Base-by-base conservation (phyloP, 2,797 vertebrate species). In the Poecilia gillii region DNA sequence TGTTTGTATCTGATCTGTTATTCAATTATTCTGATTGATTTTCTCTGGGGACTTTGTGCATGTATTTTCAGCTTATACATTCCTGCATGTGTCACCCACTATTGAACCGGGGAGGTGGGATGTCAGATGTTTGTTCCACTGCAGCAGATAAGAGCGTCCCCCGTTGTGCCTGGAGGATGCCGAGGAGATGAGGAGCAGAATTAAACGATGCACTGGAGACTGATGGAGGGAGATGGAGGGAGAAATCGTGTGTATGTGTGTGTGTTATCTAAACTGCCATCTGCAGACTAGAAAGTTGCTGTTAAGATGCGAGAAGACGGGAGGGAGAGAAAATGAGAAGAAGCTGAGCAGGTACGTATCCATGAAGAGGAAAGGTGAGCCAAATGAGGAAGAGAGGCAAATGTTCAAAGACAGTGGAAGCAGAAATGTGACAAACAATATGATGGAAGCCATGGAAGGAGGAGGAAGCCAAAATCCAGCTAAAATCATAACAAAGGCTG, bases 91-190 rank as follows among this genome's bases (percentile, higher is more conserved):
- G 39, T 73, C 28, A 45, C 74, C 76, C 0, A 0, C 71, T 76
- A 11, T 57, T 57, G 53, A 55, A 71, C 77, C 76, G 47, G 49
- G 59, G 80, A 59, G 64, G 14, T 14, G 25, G 72, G 49, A 81
- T 82, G 86, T 83, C 75, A 90, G 84, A 86, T 84, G 78, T 88
- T 80, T 43, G 79, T 86, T 81, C 51, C 71, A 28, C 57, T 72
- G 75, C 59, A 79, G 76, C 80, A 84, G 85, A 84, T 88, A 84
- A 89, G 82, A 85, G 72, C 23, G 23, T 31, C 83, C 77, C 64
- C 23, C 47, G 68, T 41, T 66, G 13, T 71, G 77, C 77, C 78
- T 72, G 74, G 77, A 87, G 81, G 81, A 85, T 85, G 79, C 59
- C 77, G 45, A 76, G 73, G 59, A 79, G 82, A 84, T 43, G 81